Evolutionary conservation across 2,113 vertebrate genomes (phyloP).

Genomic region (Tympanuchus pallidicinctus): DNA sequence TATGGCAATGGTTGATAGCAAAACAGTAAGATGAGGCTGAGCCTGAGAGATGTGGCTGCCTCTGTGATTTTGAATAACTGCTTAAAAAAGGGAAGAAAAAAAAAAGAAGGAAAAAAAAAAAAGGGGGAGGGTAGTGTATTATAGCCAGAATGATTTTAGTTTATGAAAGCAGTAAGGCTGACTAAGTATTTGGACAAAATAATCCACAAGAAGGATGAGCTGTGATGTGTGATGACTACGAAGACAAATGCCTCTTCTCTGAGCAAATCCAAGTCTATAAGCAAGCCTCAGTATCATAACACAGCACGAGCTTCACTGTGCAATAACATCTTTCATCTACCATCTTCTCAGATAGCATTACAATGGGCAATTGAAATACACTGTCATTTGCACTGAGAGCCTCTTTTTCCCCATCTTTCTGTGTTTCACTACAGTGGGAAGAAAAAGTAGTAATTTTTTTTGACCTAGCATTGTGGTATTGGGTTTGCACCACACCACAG

Average conservation of each 20-base stretch:
- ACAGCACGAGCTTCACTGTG: background rate
- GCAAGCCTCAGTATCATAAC: background rate
- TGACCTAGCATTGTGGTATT: background rate
- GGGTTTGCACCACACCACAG: slow-evolving; percentile 42
- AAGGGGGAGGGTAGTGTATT: background rate
- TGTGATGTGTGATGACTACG: background rate
- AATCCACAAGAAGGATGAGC: background rate
- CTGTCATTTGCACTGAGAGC: background rate
- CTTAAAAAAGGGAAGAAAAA: background rate
- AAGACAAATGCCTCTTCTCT: background rate
- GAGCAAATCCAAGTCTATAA: background rate
- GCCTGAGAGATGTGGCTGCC: background rate
- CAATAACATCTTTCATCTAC: background rate
- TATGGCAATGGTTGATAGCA: background rate
- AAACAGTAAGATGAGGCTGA: background rate
- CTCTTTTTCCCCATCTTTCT: background rate
- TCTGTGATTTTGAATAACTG: background rate
- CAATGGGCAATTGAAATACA: background rate
- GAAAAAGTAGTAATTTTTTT: slow-evolving; percentile 5
- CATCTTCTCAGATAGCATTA: background rate
- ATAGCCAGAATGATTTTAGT: background rate
- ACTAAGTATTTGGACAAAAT: background rate
- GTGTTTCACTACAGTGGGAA: background rate
- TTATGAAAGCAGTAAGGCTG: background rate
- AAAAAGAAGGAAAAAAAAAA: background rate